Evolutionary conservation across 2,888 invertebrate species (phyloP), one percentile per base, ranked within the genome.

Genomic region (Macaria notata): DNA sequence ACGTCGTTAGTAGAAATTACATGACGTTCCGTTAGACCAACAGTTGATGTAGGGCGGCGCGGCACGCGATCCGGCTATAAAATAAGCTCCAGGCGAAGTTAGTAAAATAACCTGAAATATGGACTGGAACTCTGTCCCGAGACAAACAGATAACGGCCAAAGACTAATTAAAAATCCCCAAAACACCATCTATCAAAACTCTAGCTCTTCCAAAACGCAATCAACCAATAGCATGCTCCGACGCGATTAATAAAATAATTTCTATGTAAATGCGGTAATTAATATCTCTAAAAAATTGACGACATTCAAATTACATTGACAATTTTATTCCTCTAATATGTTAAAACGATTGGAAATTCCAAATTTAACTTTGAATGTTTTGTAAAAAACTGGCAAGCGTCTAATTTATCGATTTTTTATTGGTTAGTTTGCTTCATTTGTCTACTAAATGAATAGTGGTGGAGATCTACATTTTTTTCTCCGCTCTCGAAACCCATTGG

Each of bases 1-100:
- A 89, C 82, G 72, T 86, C 80, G 86, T 88, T 88, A 88, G 78
- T 82, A 76, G 81, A 85, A 86, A 88, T 88, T 85, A 88, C 89
- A 88, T 78, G 86, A 87, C 79, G 75, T 82, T 78, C 78, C 78
- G 84, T 86, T 86, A 84, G 76, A 79, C 77, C 76, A 66, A 74
- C 76, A 76, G 66, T 76, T 88, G 86, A 90, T 81, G 71, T 76
- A 90, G 73, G 73, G 79, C 63, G 69, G 67, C 60, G 72, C 78
- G 84, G 83, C 90, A 90, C 90, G 90, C 90, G 79, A 90, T 83
- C 67, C 68, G 58, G 66, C 83, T 76, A 89, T 88, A 86, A 86
- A 86, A 76, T 76, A 76, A 72, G 74, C 73, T 78, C 72, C 60
- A 68, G 69, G 68, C 72, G 33, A 73, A 78, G 68, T 72, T 71